Evolutionary conservation across 2,113 vertebrate species (phyloP).

Genomic region (Passer domesticus): DNA sequence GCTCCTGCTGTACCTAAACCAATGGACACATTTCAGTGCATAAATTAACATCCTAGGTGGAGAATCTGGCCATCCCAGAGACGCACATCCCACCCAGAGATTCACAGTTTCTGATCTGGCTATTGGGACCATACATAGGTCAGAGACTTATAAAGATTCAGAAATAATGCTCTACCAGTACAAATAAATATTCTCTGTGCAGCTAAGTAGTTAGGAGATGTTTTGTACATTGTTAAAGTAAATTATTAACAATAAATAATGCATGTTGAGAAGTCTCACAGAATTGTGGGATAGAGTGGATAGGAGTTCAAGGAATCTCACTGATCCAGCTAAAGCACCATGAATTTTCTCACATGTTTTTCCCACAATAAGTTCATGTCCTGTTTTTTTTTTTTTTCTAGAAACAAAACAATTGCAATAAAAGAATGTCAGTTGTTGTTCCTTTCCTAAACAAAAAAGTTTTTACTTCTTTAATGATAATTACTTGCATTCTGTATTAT

Average conservation of each 20-base stretch:
- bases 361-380: not conserved
- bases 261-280: not conserved
- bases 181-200: not conserved
- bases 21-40: accelerated
- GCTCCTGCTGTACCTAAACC: not conserved
- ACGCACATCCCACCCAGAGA: not conserved
- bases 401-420: not conserved
- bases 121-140: not conserved
- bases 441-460: not conserved
- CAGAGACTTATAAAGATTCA: not conserved
- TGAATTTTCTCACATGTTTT: not conserved
- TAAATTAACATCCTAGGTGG: not conserved
- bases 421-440: not conserved
- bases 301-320: not conserved
- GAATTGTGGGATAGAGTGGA: not conserved
- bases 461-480: not conserved
- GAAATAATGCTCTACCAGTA: not conserved
- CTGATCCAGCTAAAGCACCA: not conserved
- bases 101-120: not conserved
- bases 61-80: not conserved
- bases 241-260: not conserved
- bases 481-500: not conserved
- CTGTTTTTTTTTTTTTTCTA: not conserved
- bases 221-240: not conserved
- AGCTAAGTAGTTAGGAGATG: not conserved